A percentile compares a stretch with the other conserved stretches of the same genome.
These are phyloP conservation scores for Cerastis leucographa DNA, from an alignment of 2,888 invertebrate species.

Conservation along the genomic window DNA sequence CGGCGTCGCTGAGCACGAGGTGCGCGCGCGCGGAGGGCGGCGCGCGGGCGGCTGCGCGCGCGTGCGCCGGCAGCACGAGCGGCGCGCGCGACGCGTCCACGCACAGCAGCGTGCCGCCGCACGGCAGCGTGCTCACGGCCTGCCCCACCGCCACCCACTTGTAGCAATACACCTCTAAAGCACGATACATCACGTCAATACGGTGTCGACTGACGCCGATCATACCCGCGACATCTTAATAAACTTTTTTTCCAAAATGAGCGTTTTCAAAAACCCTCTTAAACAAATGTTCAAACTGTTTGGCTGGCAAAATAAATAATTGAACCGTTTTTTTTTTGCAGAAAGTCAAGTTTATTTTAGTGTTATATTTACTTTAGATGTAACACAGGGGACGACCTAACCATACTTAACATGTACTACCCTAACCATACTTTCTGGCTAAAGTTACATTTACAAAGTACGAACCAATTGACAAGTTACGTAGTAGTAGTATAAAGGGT, in stretches of 20 bases:
- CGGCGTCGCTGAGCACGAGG: conserved; percentile 35
- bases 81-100: conserved; percentile 21
- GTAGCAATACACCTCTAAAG: conserved; percentile 17
- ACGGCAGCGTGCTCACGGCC: conserved; percentile 23
- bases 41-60: rapidly evolving
- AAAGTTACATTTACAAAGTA: too few species aligned
- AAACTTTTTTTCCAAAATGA: too few species aligned
- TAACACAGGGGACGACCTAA: neutral
- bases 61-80: neutral
- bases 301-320: too few species aligned
- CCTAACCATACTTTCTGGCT: too few species aligned
- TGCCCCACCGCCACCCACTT: neutral
- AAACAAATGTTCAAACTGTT: too few species aligned
- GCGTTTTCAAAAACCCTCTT: too few species aligned
- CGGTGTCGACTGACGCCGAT: neutral
- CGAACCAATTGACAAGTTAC: too few species aligned
- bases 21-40: neutral
- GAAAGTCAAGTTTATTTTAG: neutral
- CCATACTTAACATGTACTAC: too few species aligned
- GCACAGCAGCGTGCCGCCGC: conserved; percentile 35
- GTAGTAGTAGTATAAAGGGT: too few species aligned
- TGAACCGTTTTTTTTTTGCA: too few species aligned
- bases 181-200: neutral
- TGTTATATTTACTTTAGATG: neutral
- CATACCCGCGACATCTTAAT: neutral